Conservation (phyloP, 2,797 vertebrate species). For the Alca torda region DNA sequence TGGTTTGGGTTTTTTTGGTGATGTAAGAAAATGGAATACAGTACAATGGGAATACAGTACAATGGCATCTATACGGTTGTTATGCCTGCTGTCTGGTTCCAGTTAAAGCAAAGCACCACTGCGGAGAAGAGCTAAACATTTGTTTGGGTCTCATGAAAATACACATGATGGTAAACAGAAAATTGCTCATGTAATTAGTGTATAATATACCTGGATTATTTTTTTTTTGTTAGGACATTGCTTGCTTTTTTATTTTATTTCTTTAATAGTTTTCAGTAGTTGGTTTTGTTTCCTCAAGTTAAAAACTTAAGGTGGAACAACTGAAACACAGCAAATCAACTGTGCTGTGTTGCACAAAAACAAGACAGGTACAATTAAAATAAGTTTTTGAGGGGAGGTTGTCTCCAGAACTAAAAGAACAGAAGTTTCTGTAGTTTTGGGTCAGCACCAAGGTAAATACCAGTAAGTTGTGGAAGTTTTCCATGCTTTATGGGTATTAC, state of each 20-base stretch:
- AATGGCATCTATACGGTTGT: neutral
- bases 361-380: neutral
- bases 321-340: neutral
- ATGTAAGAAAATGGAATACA: neutral
- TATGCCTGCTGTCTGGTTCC: neutral
- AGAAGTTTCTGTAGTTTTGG: constrained; percentile 5
- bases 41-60: neutral
- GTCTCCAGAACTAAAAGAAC: neutral
- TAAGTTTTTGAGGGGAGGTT: neutral
- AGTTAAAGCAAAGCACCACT: neutral
- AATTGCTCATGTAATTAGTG: neutral
- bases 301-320: neutral
- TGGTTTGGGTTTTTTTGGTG: neutral
- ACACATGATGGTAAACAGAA: neutral
- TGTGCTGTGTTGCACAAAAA: no score
- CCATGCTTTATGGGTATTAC: neutral
- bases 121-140: neutral
- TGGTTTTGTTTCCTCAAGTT: neutral
- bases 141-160: neutral
- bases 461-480: neutral
- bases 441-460: constrained; percentile 23
- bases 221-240: neutral
- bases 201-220: neutral
- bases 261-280: neutral
- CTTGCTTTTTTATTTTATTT: neutral